Evolutionary conservation across 2,797 vertebrate genomes (phyloP), one percentile per base, ranked within the genome.

Genomic region (Toxotes lorentzi): DNA sequence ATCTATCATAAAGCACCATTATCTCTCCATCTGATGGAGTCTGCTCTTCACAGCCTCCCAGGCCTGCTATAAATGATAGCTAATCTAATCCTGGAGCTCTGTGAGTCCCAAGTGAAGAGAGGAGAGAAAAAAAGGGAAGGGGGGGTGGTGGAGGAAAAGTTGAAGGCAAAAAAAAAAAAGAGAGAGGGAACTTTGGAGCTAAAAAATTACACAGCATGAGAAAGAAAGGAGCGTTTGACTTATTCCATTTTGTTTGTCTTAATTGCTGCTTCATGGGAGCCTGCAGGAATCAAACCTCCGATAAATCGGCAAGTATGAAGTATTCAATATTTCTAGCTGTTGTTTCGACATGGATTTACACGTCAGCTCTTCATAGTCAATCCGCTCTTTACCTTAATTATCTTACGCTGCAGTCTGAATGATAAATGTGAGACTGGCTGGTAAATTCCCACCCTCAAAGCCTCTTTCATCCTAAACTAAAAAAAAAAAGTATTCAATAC

Each of bases 1-100:
- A 89, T 90, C 91, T 86, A 90, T 92, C 89, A 92, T 92, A 92
- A 91, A 93, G 82, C 83, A 88, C 90, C 90, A 93, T 92, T 93
- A 93, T 92, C 90, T 89, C 79, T 75, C 85, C 89, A 92, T 90
- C 89, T 91, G 88, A 92, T 87, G 83, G 89, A 91, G 88, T 88
- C 90, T 85, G 88, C 88, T 86, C 87, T 72, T 90, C 90, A 88
- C 89, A 92, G 88, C 88, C 90, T 92, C 84, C 80, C 89, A 91
- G 92, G 82, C 91, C 74, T 73, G 79, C 80, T 91, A 90, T 92
- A 92, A 93, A 93, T 91, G 91, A 92, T 90, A 58, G 91, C 79
- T 93, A 92, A 91, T 94, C 90, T 90, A 91, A 93, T 93, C 83
- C 83, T 88, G 89, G 80, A 89, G 78, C 81, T 79, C 74, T 56